Evolutionary conservation across 1,140 invertebrate genomes (phyloP), one percentile per base, ranked within the genome.

Genomic region (Heliconius hermathena): DNA sequence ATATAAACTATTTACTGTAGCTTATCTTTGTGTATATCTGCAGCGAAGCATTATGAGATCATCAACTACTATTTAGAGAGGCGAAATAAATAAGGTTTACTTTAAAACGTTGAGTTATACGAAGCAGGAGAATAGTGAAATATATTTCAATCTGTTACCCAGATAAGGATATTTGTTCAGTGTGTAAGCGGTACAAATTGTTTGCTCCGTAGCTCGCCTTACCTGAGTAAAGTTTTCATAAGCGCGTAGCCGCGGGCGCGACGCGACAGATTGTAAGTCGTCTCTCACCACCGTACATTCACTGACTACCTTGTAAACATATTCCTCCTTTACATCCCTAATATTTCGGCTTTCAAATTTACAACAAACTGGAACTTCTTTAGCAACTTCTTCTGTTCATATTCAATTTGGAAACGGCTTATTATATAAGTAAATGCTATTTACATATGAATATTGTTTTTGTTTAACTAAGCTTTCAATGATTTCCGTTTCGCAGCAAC

Each of bases 101-200:
- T 81, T 81, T 72, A 81, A 81, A 81, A 81, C 74, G 72, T 78
- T 70, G 49, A 73, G 36, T 52, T 66, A 76, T 78, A 78, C 57
- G 57, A 71, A 54, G 70, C 33, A 29, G 66, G 74, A 70, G 70
- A 78, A 82, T 82, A 81, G 80, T 83, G 80, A 81, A 82, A 82
- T 83, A 85, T 85, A 85, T 84, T 78, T 84, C 87, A 87, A 86
- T 88, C 81, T 84, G 82, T 87, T 85, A 84, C 85, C 80, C 74
- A 83, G 77, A 85, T 84, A 87, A 90, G 85, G 84, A 90, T 92
- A 90, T 93, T 93, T 92, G 90, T 91, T 90, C 87, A 87, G 87
- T 84, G 88, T 89, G 86, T 89, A 91, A 91, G 86, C 90, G 87
- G 84, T 88, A 88, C 88, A 92, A 92, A 91, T 92, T 94, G 92